Evolutionary conservation across 2,113 vertebrate genomes (phyloP).

Genomic region (Pedetes capensis): DNA sequence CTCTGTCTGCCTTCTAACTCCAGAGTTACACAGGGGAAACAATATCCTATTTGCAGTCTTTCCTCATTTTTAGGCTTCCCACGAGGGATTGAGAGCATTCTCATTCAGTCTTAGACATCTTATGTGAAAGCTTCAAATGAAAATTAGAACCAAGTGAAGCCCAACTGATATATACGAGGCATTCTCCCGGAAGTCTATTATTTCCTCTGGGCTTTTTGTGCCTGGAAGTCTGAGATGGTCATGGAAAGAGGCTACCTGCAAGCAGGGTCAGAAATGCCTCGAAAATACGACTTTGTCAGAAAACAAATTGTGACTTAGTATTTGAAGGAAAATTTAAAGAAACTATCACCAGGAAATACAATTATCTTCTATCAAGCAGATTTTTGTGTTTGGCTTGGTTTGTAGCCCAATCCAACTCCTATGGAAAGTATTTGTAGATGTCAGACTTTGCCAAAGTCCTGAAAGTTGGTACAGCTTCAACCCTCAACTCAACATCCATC

Average conservation of each 20-base stretch:
- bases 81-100: neutral
- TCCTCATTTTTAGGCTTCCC: neutral
- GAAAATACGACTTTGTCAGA: neutral
- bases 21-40: neutral
- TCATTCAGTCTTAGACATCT: neutral
- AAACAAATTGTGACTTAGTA: neutral
- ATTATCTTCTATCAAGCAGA: neutral
- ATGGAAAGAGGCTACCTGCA: neutral
- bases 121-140: neutral
- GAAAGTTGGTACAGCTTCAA: neutral
- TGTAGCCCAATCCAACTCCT: neutral
- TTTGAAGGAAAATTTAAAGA: constrained; percentile 13
- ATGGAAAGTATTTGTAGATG: neutral
- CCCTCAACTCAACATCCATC: neutral
- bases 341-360: neutral
- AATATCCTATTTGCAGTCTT: neutral
- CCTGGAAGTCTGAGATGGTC: neutral
- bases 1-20: neutral
- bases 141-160: constrained; percentile 1
- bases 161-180: neutral
- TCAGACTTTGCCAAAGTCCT: neutral
- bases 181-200: neutral
- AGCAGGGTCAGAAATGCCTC: neutral
- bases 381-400: neutral
- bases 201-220: neutral